These are phyloP conservation scores for Geococcyx californianus DNA, from an alignment of 2,113 vertebrate genomes.

Conservation along the genomic window DNA sequence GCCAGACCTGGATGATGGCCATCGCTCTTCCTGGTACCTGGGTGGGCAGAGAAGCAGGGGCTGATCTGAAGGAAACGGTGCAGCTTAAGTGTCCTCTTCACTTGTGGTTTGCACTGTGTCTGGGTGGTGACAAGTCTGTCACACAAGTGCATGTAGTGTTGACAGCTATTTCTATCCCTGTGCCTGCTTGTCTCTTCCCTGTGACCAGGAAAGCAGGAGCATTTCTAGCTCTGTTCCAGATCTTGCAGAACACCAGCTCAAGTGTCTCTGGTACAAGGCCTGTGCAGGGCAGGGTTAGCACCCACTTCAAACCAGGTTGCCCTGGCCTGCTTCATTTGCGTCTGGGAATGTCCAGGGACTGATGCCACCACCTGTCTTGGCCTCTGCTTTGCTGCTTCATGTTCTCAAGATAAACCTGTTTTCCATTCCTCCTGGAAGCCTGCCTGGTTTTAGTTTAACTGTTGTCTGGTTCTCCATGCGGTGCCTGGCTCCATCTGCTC, in stretches of 20 bases:
- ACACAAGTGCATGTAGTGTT: background rate
- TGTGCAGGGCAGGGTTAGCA: background rate
- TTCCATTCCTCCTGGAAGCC: background rate
- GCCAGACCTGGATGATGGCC: background rate
- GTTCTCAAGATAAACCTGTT: background rate
- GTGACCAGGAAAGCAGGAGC: background rate
- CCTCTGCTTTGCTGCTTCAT: background rate
- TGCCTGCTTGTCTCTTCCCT: background rate
- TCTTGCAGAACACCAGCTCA: background rate
- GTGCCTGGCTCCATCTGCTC: background rate
- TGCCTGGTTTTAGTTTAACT: background rate
- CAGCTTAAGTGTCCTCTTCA: background rate
- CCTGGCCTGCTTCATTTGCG: background rate
- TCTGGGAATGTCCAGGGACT: background rate
- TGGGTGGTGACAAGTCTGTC: background rate
- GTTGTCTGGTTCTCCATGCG: background rate
- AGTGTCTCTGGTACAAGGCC: rapidly evolving
- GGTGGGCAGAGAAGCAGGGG: background rate
- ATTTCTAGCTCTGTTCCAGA: background rate
- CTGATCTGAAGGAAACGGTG: background rate
- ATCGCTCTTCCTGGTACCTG: background rate
- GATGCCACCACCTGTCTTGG: background rate
- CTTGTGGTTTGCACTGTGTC: background rate
- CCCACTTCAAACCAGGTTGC: background rate
- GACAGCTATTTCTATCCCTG: background rate